Conservation (phyloP, 2,797 vertebrate species). For the Staurois parvus region DNA sequence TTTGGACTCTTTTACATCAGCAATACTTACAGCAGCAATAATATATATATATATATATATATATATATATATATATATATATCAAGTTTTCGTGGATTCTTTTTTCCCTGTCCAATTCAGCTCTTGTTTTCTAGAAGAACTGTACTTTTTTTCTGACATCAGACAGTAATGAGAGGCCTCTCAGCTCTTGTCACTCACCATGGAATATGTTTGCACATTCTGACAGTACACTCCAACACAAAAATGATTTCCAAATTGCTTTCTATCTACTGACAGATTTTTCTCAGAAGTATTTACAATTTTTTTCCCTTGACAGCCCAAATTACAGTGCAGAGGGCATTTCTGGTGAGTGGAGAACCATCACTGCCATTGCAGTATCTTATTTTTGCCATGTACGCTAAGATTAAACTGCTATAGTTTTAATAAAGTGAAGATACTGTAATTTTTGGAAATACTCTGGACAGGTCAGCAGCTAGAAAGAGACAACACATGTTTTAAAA, state of each 20-base stretch:
- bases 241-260: constrained; percentile 35
- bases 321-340: not conserved
- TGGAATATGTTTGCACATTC: not conserved
- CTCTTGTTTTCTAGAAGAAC: not conserved
- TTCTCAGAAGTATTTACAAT: not conserved
- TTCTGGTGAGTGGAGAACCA: not conserved
- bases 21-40: no score
- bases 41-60: no score
- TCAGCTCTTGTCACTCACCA: not conserved
- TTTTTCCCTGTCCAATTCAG: not conserved
- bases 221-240: constrained; percentile 35
- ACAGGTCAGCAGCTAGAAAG: no score
- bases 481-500: no score
- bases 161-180: not conserved
- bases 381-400: not conserved
- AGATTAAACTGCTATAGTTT: not conserved
- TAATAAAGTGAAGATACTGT: no score
- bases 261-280: constrained; percentile 1
- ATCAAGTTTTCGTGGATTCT: no score
- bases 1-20: no score
- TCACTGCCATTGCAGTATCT: not conserved
- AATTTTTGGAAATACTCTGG: no score
- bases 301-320: not conserved
- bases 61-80: no score
- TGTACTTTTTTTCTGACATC: not conserved